Evolutionary conservation across 2,888 invertebrate species (phyloP).

Genomic region (Ditula angustiorana): DNA sequence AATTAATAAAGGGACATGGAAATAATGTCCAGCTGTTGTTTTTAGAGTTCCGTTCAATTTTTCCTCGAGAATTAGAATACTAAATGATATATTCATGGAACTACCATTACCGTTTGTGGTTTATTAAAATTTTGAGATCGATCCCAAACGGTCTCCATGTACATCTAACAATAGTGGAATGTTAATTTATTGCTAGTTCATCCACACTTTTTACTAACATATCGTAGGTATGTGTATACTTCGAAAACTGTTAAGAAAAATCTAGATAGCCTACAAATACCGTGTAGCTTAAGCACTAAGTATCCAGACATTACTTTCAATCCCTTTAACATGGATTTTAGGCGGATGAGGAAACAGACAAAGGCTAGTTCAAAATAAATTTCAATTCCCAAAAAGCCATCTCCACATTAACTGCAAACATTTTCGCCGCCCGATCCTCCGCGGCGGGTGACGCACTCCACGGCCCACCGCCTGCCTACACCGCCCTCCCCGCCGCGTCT

Average conservation of each 20-base stretch:
- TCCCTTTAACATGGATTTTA: not conserved
- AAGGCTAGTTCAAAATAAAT: constrained; percentile 32
- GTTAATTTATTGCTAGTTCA: too few relatives aligned
- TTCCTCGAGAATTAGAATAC: too few relatives aligned
- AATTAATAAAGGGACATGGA: not conserved
- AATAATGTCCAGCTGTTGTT: not conserved
- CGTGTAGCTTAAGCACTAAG: too few relatives aligned
- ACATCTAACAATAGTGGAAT: too few relatives aligned
- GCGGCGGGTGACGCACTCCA: constrained; percentile 44
- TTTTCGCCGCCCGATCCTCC: constrained; percentile 49
- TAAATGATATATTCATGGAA: too few relatives aligned
- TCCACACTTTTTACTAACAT: too few relatives aligned
- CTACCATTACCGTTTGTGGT: too few relatives aligned
- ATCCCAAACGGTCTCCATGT: too few relatives aligned
- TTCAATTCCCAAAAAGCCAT: constrained; percentile 36
- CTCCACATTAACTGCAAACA: constrained; percentile 43
- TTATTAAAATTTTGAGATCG: too few relatives aligned
- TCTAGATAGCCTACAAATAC: not conserved
- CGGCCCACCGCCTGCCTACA: constrained; percentile 43
- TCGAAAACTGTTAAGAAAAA: not conserved
- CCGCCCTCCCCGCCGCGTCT: constrained; percentile 61
- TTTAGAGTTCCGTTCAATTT: not conserved
- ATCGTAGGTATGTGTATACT: too few relatives aligned
- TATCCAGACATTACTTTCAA: not conserved
- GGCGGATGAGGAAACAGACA: not conserved